Evolutionary conservation across 2,888 invertebrate species (phyloP), one percentile per base, ranked within the genome.

Genomic region (Apotomis betuletana): DNA sequence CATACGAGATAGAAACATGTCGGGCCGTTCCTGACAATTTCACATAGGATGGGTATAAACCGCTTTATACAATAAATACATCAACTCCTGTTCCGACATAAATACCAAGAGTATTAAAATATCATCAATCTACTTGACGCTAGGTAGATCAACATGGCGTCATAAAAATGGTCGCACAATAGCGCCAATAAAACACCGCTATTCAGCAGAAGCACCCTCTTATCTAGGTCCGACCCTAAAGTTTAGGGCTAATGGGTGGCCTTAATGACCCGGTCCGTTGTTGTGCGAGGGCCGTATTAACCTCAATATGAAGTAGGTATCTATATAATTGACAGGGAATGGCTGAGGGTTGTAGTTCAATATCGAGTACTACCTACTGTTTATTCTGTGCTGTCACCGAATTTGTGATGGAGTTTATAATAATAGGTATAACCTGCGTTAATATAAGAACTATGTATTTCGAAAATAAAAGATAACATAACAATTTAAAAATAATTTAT

Each of bases 181-280:
- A 49, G 49, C 49, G 1, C 9, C 49, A 49, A 49, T 49, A 49
- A 49, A 49, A 49, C 9, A 49, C 9, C 49, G 41, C 41, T 41
- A 6, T 41, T 41, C 41, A 41, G 41, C 41, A 41, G 41, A 41
- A 41, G 41, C 41, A 41, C 6, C 10, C 15, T 8, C 44, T 46
- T 46, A 61, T 61, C 60, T 60, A 46, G 15, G 60, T 15, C 12
- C 3, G 49, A 27, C 49, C 27, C 12, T 46, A 62, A 61, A 49
- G 27, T 63, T 52, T 13, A 38, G 51, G 36, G 36, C 51, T 63
- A 64, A 64, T 13, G 41, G 63, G 54, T 41, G 54, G 41, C 63
- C 63, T 64, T 54, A 64, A 58, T 58, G 58, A 41, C 10, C 41
- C 12, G 15, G 27, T 10, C 58, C n/a, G 8, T 9, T 49, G 27